A percentile compares a stretch with the other conserved stretches of the same genome.
These are phyloP conservation scores for Chelonus formosanus DNA, from an alignment of 2,888 invertebrate species.

Conservation along the genomic window DNA sequence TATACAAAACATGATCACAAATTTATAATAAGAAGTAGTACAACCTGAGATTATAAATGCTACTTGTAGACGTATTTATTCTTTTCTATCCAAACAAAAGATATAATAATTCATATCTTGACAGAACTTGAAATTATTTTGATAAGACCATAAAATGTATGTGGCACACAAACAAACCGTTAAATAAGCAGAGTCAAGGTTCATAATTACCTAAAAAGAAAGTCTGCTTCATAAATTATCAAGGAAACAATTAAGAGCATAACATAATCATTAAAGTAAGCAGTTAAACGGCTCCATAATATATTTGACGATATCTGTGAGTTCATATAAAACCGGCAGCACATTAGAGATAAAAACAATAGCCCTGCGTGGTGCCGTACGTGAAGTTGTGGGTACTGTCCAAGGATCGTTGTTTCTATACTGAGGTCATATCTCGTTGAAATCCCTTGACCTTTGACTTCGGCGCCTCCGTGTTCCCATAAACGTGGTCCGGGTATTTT, in stretches of 20 bases:
- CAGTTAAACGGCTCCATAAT: conserved; percentile 3
- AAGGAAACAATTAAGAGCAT: no score
- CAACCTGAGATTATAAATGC: neutral
- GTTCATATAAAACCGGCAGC: conserved; percentile 14
- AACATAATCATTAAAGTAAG: conserved; percentile 5
- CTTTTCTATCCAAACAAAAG: no score
- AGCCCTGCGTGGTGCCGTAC: conserved; percentile 27
- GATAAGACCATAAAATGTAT: no score
- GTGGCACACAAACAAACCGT: no score
- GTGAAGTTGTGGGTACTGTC: conserved; percentile 24
- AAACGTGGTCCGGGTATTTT: conserved; percentile 43
- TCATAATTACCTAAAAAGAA: conserved; percentile 5
- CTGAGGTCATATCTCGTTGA: conserved; percentile 45
- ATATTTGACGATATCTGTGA: conserved; percentile 12
- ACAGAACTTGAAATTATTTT: no score
- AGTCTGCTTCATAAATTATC: neutral
- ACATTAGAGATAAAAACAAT: conserved; percentile 32
- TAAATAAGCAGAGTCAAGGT: no score
- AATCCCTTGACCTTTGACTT: conserved; percentile 51
- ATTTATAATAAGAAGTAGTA: conserved; percentile 3
- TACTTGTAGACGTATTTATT: no score
- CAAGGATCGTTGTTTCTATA: conserved; percentile 41
- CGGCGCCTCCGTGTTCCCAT: conserved; percentile 51
- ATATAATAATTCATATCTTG: no score
- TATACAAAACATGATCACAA: conserved; percentile 15